Base-by-base conservation (phyloP, 2,888 invertebrate genomes). In the Coleophora deauratella region DNA sequence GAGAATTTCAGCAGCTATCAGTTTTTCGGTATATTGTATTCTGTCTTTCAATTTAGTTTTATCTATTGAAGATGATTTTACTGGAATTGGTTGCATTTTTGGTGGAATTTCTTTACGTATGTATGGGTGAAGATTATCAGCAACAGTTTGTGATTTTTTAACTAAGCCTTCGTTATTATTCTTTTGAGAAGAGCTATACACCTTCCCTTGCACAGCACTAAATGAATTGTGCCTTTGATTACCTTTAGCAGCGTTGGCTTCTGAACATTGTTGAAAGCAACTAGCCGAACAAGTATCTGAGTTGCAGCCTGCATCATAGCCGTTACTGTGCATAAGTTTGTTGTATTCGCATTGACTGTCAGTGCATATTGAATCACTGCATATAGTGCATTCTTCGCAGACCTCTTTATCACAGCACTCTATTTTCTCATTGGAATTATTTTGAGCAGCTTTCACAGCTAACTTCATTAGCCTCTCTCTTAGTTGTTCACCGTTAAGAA, bases 401-500 rank as follows among this genome's bases (percentile, higher is more conserved):
- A 84, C 72, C 61, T 81, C 82, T 57, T 85, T 85, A 66, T 85
- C 85, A 66, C 86, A 86, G 58, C 86, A 86, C 62, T 86, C 86
- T 51, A 85, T 81, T 68, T 84, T 84, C 52, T 86, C 85, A 44
- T 72, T 73, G 2, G 82, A 71, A 58, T 67, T 76, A 57, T 54
- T 76, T 58, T 79, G 78, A 46, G 82, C 64, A 37, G 78, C 77
- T 67, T 86, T 87, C 3, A 87, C 82, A 3, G 88, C 88, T 49
- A 92, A 81, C 65, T 90, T 90, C 52, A 91, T 81, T 13, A 92
- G 70, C 33, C 90, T 89, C 50, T 90, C 87, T 43, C 91, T 73
- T 38, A 92, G 68, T 55, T 91, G 91, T 52, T 91, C 91, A 12
- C 90, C 90, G 42, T 91, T 90, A 0, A 90, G 70, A 31, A 87